Conservation (phyloP, 2,888 invertebrate species). For the Lasiommata megera region DNA sequence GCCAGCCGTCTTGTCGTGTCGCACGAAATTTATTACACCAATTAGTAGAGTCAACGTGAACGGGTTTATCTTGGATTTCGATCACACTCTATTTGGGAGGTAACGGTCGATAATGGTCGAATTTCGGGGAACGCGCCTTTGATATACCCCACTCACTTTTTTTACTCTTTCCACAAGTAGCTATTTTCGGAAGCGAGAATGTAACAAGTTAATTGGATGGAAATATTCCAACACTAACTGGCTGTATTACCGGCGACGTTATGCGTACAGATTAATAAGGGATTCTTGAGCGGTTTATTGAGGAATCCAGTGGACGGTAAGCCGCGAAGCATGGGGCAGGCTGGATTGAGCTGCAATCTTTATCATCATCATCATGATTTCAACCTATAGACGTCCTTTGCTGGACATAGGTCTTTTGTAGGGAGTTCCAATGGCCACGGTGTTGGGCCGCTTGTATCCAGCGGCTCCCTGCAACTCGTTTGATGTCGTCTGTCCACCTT, state of each 20-base stretch:
- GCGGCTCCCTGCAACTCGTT: no score
- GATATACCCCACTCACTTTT: constrained; percentile 30
- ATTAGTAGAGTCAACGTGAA: constrained; percentile 76
- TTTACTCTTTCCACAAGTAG: constrained; percentile 53
- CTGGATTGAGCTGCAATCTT: no score
- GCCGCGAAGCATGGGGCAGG: no score
- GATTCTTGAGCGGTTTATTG: constrained; percentile 31
- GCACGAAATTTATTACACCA: constrained; percentile 76
- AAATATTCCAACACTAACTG: constrained; percentile 67
- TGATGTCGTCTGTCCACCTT: no score
- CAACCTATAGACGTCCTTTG: no score
- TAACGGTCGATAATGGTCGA: constrained; percentile 73
- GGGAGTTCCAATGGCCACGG: no score
- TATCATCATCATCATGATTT: no score
- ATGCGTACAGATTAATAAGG: constrained; percentile 56
- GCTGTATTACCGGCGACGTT: constrained; percentile 54
- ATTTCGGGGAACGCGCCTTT: constrained; percentile 68
- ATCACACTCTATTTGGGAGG: constrained; percentile 79
- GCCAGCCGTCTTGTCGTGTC: constrained; percentile 61
- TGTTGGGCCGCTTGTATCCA: no score
- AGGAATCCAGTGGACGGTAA: constrained; percentile 12
- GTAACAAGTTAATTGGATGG: constrained; percentile 78
- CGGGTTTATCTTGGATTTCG: constrained; percentile 63
- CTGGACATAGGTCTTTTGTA: no score
- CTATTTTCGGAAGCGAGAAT: constrained; percentile 77